Evolutionary conservation across 2,888 invertebrate genomes (phyloP).

Genomic region (Bimastos eiseni): DNA sequence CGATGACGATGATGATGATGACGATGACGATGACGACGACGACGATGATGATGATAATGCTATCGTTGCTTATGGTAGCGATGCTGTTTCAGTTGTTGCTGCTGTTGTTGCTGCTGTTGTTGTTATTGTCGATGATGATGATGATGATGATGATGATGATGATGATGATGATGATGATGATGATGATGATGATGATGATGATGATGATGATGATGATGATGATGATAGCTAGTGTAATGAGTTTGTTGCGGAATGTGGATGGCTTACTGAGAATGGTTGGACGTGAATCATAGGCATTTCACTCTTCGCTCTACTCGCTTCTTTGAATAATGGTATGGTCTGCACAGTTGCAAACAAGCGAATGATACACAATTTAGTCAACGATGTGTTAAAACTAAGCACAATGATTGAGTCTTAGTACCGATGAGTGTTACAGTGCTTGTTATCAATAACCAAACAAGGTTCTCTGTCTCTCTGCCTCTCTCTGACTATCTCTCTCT

Average conservation of each 20-base stretch:
- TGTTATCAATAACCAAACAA: no score
- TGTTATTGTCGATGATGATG: background rate
- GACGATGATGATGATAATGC: background rate
- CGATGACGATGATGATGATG: no score
- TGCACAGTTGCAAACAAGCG: background rate
- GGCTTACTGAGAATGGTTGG: background rate
- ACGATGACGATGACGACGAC: background rate
- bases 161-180: no score
- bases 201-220: background rate
- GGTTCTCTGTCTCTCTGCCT: no score
- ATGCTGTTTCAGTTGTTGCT: background rate
- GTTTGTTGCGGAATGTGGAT: no score
- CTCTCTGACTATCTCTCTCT: no score
- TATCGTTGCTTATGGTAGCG: background rate
- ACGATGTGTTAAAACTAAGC: background rate
- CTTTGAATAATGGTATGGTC: background rate
- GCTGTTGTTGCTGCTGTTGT: background rate
- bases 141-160: background rate
- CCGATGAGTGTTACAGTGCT: background rate
- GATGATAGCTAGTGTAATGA: no score
- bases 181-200: no score
- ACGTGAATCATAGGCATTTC: background rate
- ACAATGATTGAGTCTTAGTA: background rate
- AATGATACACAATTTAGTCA: background rate
- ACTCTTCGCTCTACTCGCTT: background rate